Evolutionary conservation across 2,888 invertebrate genomes (phyloP).

Genomic region (Epiperipatus broadwayi): DNA sequence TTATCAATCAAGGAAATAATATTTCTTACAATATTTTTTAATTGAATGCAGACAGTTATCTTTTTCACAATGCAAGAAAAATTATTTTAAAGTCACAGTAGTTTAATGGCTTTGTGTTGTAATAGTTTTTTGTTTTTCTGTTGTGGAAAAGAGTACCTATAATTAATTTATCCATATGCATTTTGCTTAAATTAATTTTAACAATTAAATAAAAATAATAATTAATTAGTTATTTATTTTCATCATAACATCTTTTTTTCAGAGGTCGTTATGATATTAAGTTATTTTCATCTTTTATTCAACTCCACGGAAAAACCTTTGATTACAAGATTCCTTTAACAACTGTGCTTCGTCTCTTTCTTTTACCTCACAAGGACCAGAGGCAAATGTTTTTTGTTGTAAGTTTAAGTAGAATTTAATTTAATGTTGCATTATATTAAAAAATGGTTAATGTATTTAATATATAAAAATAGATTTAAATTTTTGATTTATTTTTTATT

Average conservation of each 20-base stretch:
- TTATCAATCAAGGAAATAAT: too few species aligned
- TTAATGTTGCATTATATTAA: slow-evolving; percentile 4
- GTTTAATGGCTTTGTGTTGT: too few species aligned
- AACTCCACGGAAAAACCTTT: slow-evolving; percentile 91
- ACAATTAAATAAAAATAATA: too few species aligned
- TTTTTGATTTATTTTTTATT: slow-evolving; percentile 5
- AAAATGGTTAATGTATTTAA: slow-evolving; percentile 5
- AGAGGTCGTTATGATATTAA: slow-evolving; percentile 93
- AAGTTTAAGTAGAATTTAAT: slow-evolving; percentile 21
- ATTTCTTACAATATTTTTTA: too few species aligned
- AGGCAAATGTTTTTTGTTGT: slow-evolving; percentile 96
- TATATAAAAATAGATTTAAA: slow-evolving; percentile 12
- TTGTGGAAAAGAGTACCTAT: too few species aligned
- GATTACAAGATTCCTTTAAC: slow-evolving; percentile 99
- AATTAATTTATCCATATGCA: too few species aligned
- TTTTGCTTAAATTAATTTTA: too few species aligned
- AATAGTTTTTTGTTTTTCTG: too few species aligned
- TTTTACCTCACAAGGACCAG: slow-evolving; percentile 91
- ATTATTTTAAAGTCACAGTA: too few species aligned
- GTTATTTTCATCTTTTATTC: slow-evolving; percentile 72
- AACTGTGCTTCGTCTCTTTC: slow-evolving; percentile 76
- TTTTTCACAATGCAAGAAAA: too few species aligned
- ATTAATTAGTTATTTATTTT: slow-evolving; percentile 19
- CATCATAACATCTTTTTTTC: slow-evolving; percentile 30
- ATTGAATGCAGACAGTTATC: too few species aligned